Evolutionary conservation across 2,797 vertebrate species (phyloP).

Genomic region (Micropoecilia bifurca): DNA sequence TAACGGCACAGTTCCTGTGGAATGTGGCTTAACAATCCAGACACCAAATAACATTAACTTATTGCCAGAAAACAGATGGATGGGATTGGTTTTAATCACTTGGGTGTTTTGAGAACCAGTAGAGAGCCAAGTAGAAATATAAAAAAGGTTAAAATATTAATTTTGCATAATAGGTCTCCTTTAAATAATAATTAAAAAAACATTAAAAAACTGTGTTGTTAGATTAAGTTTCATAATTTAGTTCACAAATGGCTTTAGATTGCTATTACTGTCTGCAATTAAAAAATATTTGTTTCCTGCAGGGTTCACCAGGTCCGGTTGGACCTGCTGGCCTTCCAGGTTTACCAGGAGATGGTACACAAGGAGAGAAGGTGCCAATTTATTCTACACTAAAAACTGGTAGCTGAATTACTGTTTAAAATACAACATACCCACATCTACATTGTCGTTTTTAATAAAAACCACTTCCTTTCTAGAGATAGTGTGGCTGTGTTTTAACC

Average conservation of each 20-base stretch:
- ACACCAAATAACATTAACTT: too few relatives aligned
- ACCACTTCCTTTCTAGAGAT: neutral
- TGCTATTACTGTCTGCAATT: neutral
- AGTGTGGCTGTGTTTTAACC: neutral
- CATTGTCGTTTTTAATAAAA: neutral
- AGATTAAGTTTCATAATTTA: neutral
- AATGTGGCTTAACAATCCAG: too few relatives aligned
- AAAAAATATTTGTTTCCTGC: neutral
- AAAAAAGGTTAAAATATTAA: too few relatives aligned
- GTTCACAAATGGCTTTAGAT: neutral
- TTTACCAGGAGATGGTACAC: constrained; percentile 81
- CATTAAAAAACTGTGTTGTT: neutral
- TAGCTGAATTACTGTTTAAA: neutral
- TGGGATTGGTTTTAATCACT: too few relatives aligned
- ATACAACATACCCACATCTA: neutral
- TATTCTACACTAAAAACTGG: neutral
- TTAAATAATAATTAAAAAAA: too few relatives aligned
- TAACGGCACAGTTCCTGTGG: too few relatives aligned
- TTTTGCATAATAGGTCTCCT: too few relatives aligned
- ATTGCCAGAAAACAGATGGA: too few relatives aligned
- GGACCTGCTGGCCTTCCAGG: constrained; percentile 82
- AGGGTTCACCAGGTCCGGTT: constrained; percentile 84
- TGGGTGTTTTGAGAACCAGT: too few relatives aligned
- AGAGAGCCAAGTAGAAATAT: too few relatives aligned
- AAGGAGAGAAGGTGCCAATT: constrained; percentile 86